These are phyloP conservation scores for Hippocampus barbouri DNA, from an alignment of 2,113 vertebrate species.

Conservation along the genomic window DNA sequence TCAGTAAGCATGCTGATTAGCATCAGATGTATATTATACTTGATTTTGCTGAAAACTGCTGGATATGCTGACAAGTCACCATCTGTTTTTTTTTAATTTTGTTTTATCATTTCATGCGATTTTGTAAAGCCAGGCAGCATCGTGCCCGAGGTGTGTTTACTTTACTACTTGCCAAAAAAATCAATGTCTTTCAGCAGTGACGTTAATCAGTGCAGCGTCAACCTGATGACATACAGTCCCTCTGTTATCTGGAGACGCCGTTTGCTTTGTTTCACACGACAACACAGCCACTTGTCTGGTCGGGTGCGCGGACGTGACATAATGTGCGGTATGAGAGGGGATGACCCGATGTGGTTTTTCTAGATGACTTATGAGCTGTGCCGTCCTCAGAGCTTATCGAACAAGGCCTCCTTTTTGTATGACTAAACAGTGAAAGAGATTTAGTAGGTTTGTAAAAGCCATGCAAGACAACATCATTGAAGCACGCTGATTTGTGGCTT, in stretches of 20 bases:
- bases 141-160: too few relatives aligned
- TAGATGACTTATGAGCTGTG: constrained; percentile 24
- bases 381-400: background rate
- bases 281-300: background rate
- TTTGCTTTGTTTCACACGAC: constrained; percentile 4
- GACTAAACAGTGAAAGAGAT: background rate
- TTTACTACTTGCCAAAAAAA: too few relatives aligned
- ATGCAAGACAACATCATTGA: background rate
- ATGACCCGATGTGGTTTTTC: constrained; percentile 1
- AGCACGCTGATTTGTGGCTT: background rate
- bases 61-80: background rate
- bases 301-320: background rate
- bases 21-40: too few relatives aligned
- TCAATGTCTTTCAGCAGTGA: background rate
- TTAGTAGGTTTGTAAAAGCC: background rate
- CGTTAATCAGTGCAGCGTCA: background rate
- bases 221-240: background rate
- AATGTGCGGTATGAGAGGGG: constrained; percentile 16
- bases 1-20: background rate
- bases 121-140: too few relatives aligned
- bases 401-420: constrained; percentile 1
- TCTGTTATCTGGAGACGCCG: constrained; percentile 18
- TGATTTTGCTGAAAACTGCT: background rate
- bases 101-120: too few relatives aligned
- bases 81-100: too few relatives aligned